Evolutionary conservation across 2,113 vertebrate species (phyloP).

Genomic region (Maylandia zebra): DNA sequence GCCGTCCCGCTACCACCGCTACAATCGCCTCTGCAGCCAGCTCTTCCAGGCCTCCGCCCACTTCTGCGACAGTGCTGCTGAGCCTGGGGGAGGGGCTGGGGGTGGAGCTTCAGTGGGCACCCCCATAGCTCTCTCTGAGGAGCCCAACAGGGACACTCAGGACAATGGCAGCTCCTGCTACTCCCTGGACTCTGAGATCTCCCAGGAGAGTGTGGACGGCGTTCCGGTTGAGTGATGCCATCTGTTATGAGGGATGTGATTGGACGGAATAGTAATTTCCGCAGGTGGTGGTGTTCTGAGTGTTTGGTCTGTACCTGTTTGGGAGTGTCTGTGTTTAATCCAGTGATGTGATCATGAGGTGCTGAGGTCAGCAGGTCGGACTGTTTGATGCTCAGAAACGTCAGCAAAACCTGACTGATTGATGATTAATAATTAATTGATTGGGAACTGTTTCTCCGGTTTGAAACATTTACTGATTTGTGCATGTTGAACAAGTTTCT

Average conservation of each 20-base stretch:
- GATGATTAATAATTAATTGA: neutral
- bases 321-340: neutral
- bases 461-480: neutral
- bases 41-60: conserved; percentile 75
- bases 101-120: neutral
- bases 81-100: conserved; percentile 25
- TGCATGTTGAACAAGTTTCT: neutral
- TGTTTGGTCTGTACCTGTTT: conserved; percentile 1
- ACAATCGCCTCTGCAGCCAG: conserved; percentile 77
- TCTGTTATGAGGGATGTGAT: neutral
- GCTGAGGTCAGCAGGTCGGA: neutral
- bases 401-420: neutral
- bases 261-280: neutral
- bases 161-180: conserved; percentile 84
- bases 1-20: conserved; percentile 76
- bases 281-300: neutral
- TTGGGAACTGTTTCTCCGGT: neutral
- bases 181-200: conserved; percentile 82
- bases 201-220: conserved; percentile 82
- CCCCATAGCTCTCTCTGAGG: conserved; percentile 47
- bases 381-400: neutral
- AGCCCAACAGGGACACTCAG: conserved; percentile 69
- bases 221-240: conserved; percentile 78
- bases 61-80: conserved; percentile 66
- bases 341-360: neutral